Evolutionary conservation across 2,113 vertebrate species (phyloP), one percentile per base, ranked within the genome.

Genomic region (Nerophis ophidion): DNA sequence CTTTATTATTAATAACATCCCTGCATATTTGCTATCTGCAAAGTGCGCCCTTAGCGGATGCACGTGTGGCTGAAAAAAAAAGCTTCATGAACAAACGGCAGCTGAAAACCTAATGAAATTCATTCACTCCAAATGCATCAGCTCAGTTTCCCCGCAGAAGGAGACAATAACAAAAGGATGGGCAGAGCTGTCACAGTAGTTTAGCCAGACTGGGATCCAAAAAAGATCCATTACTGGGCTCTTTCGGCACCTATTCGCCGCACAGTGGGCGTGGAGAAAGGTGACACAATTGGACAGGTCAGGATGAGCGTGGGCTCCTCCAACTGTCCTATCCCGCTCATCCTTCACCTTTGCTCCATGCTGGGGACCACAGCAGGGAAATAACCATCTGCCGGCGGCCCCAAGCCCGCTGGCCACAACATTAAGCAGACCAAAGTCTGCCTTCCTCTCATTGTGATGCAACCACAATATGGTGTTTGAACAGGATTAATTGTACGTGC

Each of bases 221-320:
- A 74, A 73, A 77, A 79, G 74, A 76, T 79, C 74, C 78, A 85
- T 88, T 85, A 84, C 75, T 54, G 52, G 40, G 61, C 59, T 62
- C 80, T 87, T 87, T 87, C 77, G 86, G 82, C 72, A 82, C 54
- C 65, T 65, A 66, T 61, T 63, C 54, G 56, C 71, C 71, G 54
- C 51, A 44, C 11, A 44, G 82, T 72, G 81, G 66, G 70, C 55
- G 79, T 59, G 50, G 57, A 83, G 79, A 60, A 70, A 77, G 78
- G 81, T 80, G 78, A 83, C 69, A 66, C 77, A 78, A 69, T 70
- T 62, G 33, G 79, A 81, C 81, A 78, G 74, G 81, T 83, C 75
- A 68, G 74, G 78, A 75, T 50, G 67, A 33, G 59, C 36, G 59
- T 62, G 45, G 40, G 10, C 10, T 66, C 65, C 77, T 75, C 76